Conservation (phyloP, 1,140 invertebrate species). For the Phortica variegata region DNA sequence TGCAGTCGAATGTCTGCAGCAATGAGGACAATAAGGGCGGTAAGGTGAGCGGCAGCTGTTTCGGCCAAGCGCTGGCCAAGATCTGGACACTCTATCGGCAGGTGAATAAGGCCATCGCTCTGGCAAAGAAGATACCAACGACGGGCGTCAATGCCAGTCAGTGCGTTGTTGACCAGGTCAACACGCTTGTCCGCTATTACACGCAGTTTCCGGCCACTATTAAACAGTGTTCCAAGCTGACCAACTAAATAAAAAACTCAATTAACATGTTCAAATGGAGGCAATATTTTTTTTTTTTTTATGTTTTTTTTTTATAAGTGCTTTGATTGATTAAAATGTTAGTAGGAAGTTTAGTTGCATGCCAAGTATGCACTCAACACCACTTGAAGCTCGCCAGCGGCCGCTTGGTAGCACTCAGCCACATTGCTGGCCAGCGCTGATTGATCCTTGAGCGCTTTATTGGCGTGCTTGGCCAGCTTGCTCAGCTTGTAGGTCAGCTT, state of each 20-base stretch:
- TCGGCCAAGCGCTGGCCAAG: slow-evolving; percentile 7
- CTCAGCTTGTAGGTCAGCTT: slow-evolving; percentile 14
- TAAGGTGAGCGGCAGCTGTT: slow-evolving; percentile 18
- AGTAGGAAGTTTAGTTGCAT: slow-evolving; percentile 4
- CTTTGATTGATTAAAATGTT: background rate
- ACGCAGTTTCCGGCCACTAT: slow-evolving; percentile 33
- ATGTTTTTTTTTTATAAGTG: background rate
- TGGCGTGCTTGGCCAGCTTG: slow-evolving; percentile 12
- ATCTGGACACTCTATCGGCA: slow-evolving; percentile 17
- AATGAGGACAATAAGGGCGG: background rate
- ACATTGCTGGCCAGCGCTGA: slow-evolving; percentile 27
- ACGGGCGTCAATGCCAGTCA: slow-evolving; percentile 28
- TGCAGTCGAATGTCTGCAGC: slow-evolving; percentile 20
- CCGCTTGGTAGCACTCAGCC: slow-evolving; percentile 9
- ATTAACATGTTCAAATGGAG: background rate
- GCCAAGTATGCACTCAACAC: slow-evolving; percentile 18
- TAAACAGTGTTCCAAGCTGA: slow-evolving; percentile 30
- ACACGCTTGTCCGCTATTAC: slow-evolving; percentile 25
- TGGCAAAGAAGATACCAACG: slow-evolving; percentile 29
- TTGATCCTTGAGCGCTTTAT: slow-evolving; percentile 17
- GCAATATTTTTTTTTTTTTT: slow-evolving; percentile 6
- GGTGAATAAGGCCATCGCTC: background rate
- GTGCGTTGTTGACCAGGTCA: slow-evolving; percentile 24
- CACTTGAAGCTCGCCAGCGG: slow-evolving; percentile 15
- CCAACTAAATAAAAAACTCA: slow-evolving; percentile 10